phyloP scores from a whole-genome alignment of 2,797 vertebrate species.

The Channallabes apus region DNA sequence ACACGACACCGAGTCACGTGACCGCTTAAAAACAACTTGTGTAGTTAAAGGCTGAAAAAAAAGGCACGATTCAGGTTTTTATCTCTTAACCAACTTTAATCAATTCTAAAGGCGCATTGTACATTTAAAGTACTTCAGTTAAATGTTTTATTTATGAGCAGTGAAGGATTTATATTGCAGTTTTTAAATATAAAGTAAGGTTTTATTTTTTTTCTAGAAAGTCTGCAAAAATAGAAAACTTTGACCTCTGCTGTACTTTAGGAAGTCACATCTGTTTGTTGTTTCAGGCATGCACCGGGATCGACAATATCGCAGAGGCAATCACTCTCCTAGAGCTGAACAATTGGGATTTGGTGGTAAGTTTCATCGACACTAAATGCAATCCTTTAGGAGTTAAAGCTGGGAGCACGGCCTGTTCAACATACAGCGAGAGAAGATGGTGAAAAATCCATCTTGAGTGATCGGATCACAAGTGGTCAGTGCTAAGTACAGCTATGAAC shows the following conservation, averaged over 20 bases:
- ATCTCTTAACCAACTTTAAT: background rate
- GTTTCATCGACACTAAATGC: constrained; percentile 61
- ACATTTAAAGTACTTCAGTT: background rate
- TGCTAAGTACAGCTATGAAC: background rate
- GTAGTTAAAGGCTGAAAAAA: background rate
- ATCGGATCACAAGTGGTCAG: background rate
- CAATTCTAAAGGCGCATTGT: background rate
- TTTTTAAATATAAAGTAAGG: background rate
- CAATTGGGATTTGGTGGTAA: constrained; percentile 99
- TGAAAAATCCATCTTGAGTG: background rate
- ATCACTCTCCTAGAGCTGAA: constrained; percentile 98
- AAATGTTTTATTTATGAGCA: background rate
- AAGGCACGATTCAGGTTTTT: background rate
- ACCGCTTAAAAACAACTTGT: constrained; percentile 8
- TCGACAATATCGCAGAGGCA: constrained; percentile 99
- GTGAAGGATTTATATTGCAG: background rate
- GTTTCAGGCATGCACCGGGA: constrained; percentile 95
- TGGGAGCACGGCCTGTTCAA: background rate
- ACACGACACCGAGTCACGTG: constrained; percentile 10
- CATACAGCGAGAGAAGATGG: background rate
- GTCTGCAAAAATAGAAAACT: background rate
- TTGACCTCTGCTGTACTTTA: background rate
- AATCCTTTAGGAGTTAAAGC: background rate
- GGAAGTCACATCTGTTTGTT: constrained; percentile 46
- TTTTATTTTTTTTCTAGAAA: background rate